Conservation (phyloP, 2,797 vertebrate species). For the Labeo calbasu region DNA sequence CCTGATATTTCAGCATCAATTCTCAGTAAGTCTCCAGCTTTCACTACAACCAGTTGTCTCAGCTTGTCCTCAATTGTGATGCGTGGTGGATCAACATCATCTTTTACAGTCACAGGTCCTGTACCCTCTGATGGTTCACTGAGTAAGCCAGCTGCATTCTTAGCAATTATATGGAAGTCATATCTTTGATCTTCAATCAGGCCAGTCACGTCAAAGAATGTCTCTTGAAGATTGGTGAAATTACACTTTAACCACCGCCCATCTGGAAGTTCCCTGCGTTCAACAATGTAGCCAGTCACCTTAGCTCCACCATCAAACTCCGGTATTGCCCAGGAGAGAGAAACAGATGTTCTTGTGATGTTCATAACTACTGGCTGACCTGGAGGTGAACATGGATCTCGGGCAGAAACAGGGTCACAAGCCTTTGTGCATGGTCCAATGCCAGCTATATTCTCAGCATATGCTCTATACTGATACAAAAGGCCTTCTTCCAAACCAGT, state of each 20-base stretch:
- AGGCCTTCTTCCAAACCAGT: constrained; percentile 91
- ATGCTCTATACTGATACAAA: constrained; percentile 90
- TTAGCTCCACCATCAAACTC: constrained; percentile 95
- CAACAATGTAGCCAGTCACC: constrained; percentile 94
- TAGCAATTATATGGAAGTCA: constrained; percentile 93
- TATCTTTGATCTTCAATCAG: constrained; percentile 93
- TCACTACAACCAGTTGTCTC: constrained; percentile 87
- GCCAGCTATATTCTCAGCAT: constrained; percentile 93
- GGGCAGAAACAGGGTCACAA: constrained; percentile 89
- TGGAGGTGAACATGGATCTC: constrained; percentile 96
- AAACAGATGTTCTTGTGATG: constrained; percentile 92
- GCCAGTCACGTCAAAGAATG: constrained; percentile 89
- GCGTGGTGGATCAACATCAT: constrained; percentile 92
- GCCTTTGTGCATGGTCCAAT: constrained; percentile 90
- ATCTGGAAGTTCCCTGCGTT: constrained; percentile 90
- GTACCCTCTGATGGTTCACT: constrained; percentile 93
- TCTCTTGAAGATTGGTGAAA: constrained; percentile 92
- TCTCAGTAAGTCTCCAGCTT: constrained; percentile 92
- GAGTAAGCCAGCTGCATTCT: constrained; percentile 90
- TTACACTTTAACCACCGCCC: constrained; percentile 97
- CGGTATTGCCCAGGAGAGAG: constrained; percentile 93
- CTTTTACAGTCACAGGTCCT: constrained; percentile 91
- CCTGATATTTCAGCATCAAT: constrained; percentile 92
- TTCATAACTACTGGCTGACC: constrained; percentile 90
- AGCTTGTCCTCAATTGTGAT: constrained; percentile 92